These are phyloP conservation scores for Wasmannia auropunctata DNA, from an alignment of 1,140 invertebrate genomes.

Conservation along the genomic window DNA sequence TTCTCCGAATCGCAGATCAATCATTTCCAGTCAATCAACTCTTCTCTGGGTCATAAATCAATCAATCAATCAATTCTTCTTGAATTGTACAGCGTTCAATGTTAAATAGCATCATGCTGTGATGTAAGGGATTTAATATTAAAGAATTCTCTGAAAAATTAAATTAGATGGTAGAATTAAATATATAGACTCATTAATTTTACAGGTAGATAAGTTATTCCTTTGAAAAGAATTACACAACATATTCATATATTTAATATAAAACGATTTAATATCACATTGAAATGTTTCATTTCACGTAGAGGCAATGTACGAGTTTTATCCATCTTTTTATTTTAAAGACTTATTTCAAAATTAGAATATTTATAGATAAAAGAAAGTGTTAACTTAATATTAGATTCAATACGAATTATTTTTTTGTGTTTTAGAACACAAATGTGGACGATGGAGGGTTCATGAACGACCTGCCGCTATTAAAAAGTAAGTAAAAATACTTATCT, in stretches of 20 bases:
- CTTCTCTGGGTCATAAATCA: not conserved
- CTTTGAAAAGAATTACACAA: no score
- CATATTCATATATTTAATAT: not conserved
- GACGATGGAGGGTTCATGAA: slow-evolving; percentile 95
- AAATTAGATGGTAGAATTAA: not conserved
- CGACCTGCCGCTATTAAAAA: slow-evolving; percentile 94
- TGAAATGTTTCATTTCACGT: not conserved
- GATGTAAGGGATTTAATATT: not conserved
- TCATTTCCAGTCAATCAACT: no score
- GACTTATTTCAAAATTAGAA: not conserved
- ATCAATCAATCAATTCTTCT: not conserved
- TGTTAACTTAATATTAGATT: not conserved
- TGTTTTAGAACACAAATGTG: slow-evolving; percentile 91
- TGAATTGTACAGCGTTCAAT: not conserved
- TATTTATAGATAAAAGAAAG: not conserved
- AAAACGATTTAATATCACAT: not conserved
- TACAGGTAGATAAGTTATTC: no score
- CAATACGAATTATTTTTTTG: slow-evolving; percentile 32
- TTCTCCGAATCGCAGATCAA: not conserved
- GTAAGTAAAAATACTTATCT: slow-evolving; percentile 87
- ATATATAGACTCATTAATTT: not conserved
- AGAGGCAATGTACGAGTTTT: not conserved
- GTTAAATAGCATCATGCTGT: not conserved
- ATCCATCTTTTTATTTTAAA: not conserved
- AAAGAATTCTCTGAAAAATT: not conserved